Evolutionary conservation across 2,113 vertebrate genomes (phyloP), one percentile per base, ranked within the genome.

Genomic region (Trichomycterus rosablanca): DNA sequence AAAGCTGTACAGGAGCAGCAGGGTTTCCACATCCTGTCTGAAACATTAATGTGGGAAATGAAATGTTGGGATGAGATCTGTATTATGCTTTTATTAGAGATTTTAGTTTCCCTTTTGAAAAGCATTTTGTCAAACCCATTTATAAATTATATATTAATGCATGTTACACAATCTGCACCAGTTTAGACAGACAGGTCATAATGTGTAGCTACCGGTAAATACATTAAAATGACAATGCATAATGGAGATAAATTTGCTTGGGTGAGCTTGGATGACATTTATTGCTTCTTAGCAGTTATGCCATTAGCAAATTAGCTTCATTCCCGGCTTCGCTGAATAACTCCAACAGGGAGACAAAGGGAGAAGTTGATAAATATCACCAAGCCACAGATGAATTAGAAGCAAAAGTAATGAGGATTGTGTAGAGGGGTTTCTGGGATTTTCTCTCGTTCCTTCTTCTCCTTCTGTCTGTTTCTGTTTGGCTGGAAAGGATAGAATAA

Each of bases 261-360:
- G 46, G 49, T 68, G 64, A 63, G 58, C 65, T 71, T 63, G 58
- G 56, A 60, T 83, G 82, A 80, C 79, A 83, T 84, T 86, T 81
- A 85, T 80, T 78, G 81, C 77, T 71, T 75, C 76, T 80, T 76
- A 64, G 76, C 75, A 72, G 74, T 77, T 67, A 53, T 74, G 74
- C 84, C 82, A 82, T 87, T 84, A 83, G 81, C 74, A 81, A 83
- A 86, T 86, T 80, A 80, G 76, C 67, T 77, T 80, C 69, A 74
- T 71, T 49, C 39, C 28, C 51, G 58, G 53, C 26, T 30, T 30
- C 7, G 51, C 56, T 11, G 45, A 53, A 68, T 40, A 15, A 59
- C 28, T 65, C 43, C 35, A 62, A 5, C 37, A 42, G 40, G 35
- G 37, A 15, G 54, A 39, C 14, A 40, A n/a, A n/a, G n/a, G n/a